Evolutionary conservation across 2,888 invertebrate genomes (phyloP).

Genomic region (Xestia ashworthii): DNA sequence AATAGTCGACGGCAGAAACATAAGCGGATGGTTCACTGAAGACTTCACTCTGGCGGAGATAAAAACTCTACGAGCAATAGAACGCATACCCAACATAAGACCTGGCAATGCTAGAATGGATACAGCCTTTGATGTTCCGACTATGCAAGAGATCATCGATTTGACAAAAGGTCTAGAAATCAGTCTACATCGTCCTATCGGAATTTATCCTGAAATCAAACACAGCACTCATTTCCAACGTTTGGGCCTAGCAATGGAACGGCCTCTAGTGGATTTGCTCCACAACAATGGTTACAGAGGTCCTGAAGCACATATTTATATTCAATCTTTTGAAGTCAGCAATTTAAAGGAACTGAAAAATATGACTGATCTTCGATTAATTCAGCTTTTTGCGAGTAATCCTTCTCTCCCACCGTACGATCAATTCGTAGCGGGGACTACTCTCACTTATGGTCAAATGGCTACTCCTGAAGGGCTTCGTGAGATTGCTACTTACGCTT

Average conservation of each 20-base stretch:
- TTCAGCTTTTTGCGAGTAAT: conserved; percentile 77
- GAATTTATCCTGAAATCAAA: conserved; percentile 87
- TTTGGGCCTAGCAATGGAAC: conserved; percentile 82
- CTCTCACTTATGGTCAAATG: conserved; percentile 84
- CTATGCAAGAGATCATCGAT: conserved; percentile 86
- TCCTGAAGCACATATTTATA: conserved; percentile 79
- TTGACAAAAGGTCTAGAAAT: conserved; percentile 82
- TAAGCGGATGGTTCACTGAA: conserved; percentile 86
- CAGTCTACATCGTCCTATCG: conserved; percentile 78
- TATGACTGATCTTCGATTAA: conserved; percentile 80
- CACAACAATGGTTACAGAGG: conserved; percentile 82
- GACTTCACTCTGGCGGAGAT: conserved; percentile 86
- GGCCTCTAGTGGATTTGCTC: conserved; percentile 79
- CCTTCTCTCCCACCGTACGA: conserved; percentile 77
- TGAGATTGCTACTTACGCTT: conserved; percentile 83
- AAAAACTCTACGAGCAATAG: conserved; percentile 82
- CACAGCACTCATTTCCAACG: conserved; percentile 82
- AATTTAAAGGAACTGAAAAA: conserved; percentile 83
- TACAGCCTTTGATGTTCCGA: conserved; percentile 79
- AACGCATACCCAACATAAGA: conserved; percentile 82
- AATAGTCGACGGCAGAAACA: conserved; percentile 76
- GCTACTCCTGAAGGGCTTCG: conserved; percentile 82
- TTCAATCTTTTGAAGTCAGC: conserved; percentile 86
- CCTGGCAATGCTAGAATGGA: conserved; percentile 85
- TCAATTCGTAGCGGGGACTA: conserved; percentile 75